These are phyloP conservation scores for Lobophora halterata DNA, from an alignment of 2,888 invertebrate species.

Conservation along the genomic window DNA sequence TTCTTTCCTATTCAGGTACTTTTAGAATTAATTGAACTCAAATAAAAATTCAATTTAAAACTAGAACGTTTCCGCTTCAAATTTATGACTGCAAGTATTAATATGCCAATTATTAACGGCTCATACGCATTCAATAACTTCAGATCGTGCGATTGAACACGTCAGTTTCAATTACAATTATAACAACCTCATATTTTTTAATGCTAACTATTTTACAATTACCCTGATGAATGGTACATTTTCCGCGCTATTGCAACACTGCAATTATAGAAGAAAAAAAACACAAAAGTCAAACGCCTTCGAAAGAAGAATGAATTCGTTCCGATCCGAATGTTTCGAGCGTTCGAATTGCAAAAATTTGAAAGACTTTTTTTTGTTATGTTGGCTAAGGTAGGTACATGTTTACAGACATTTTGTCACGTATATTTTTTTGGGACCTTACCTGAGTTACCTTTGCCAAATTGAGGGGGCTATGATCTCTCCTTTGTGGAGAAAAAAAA, in stretches of 20 bases:
- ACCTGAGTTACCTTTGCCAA: constrained; percentile 68
- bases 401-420: constrained; percentile 80
- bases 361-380: constrained; percentile 51
- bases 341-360: constrained; percentile 58
- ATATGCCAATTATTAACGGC: constrained; percentile 53
- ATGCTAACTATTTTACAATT: constrained; percentile 65
- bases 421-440: constrained; percentile 64
- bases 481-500: constrained; percentile 52
- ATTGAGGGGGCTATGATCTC: constrained; percentile 63
- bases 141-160: constrained; percentile 47
- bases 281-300: constrained; percentile 69
- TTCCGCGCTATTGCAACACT: constrained; percentile 63
- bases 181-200: constrained; percentile 49
- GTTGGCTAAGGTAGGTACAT: constrained; percentile 69
- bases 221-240: constrained; percentile 51
- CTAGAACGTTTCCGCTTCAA: constrained; percentile 1
- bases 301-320: constrained; percentile 57
- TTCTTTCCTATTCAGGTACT: too few species aligned
- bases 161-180: constrained; percentile 61
- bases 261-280: constrained; percentile 40
- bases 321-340: constrained; percentile 58
- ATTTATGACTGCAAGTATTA: constrained; percentile 17
- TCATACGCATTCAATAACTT: constrained; percentile 50
- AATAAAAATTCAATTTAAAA: too few species aligned
- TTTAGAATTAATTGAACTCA: too few species aligned